These are phyloP conservation scores for Anoplophora glabripennis DNA, from an alignment of 1,140 invertebrate genomes.

Conservation along the genomic window DNA sequence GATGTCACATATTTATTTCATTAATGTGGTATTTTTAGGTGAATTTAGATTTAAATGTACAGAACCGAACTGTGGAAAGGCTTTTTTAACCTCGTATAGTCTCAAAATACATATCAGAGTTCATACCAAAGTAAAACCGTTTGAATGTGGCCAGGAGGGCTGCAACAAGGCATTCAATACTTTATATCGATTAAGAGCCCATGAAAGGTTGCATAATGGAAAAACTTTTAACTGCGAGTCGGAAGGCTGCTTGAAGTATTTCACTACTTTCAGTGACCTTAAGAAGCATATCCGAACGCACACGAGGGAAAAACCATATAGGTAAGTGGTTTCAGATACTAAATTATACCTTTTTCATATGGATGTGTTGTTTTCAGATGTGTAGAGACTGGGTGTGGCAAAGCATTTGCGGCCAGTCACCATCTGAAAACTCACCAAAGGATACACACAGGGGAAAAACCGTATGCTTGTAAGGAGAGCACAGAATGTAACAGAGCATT, in stretches of 20 bases:
- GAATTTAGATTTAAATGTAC: slow-evolving; percentile 92
- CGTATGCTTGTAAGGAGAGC: slow-evolving; percentile 69
- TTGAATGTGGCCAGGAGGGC: slow-evolving; percentile 69
- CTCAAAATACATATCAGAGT: slow-evolving; percentile 92
- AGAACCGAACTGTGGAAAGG: slow-evolving; percentile 83
- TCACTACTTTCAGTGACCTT: slow-evolving; percentile 90
- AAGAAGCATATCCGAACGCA: slow-evolving; percentile 91
- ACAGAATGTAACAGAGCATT: slow-evolving; percentile 70
- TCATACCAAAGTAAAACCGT: slow-evolving; percentile 93
- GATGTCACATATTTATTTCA: background rate
- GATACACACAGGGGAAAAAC: slow-evolving; percentile 72
- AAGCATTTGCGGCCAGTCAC: slow-evolving; percentile 90
- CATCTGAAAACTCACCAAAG: slow-evolving; percentile 84
- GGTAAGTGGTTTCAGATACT: slow-evolving; percentile 66
- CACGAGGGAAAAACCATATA: slow-evolving; percentile 89
- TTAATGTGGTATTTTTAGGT: slow-evolving; percentile 59
- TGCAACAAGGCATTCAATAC: slow-evolving; percentile 95
- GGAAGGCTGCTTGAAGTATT: slow-evolving; percentile 83
- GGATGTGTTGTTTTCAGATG: too few species aligned
- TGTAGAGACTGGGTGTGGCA: slow-evolving; percentile 77
- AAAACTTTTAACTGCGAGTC: slow-evolving; percentile 92
- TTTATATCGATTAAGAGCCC: slow-evolving; percentile 86
- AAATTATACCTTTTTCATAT: too few species aligned
- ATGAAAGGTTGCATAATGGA: slow-evolving; percentile 88
- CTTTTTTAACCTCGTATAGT: slow-evolving; percentile 92